Percentiles rank a stretch among this genome's conserved stretches.
Evolutionary conservation across 2,113 vertebrate species (phyloP).

Genomic region (Antigone vipio): DNA sequence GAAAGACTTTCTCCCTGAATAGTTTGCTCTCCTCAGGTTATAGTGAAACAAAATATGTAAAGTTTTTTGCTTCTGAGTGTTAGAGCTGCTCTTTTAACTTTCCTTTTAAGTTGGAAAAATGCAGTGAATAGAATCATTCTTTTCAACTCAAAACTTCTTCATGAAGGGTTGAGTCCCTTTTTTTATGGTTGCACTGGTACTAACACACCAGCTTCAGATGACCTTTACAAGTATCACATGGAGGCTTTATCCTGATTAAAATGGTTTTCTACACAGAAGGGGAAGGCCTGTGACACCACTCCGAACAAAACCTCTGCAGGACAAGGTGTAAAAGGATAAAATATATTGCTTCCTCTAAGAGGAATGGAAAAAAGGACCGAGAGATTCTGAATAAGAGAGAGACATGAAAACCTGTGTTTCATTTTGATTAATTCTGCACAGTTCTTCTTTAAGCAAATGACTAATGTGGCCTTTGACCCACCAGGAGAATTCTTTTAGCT

Average conservation of each 20-base stretch:
- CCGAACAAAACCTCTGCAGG: conserved; percentile 73
- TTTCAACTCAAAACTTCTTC: conserved; percentile 77
- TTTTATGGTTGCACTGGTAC: conserved; percentile 72
- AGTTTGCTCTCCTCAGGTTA: conserved; percentile 72
- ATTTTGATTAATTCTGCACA: conserved; percentile 71
- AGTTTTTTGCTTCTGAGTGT: conserved; percentile 73
- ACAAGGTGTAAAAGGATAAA: conserved; percentile 70
- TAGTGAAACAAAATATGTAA: conserved; percentile 77
- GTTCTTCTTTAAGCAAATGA: conserved; percentile 68
- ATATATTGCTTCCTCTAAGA: conserved; percentile 67
- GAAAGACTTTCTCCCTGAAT: conserved; percentile 71
- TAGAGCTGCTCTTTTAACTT: conserved; percentile 75
- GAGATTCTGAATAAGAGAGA: conserved; percentile 64
- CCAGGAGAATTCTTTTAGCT: conserved; percentile 45
- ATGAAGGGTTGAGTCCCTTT: conserved; percentile 66
- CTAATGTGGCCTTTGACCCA: conserved; percentile 52
- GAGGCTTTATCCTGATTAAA: conserved; percentile 77
- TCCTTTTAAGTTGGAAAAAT: conserved; percentile 76
- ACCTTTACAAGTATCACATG: conserved; percentile 72
- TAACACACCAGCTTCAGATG: conserved; percentile 44
- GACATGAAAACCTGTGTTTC: conserved; percentile 64
- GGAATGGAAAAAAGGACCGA: conserved; percentile 52
- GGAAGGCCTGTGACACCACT: conserved; percentile 71
- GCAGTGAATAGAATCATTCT: conserved; percentile 76
- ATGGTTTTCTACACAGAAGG: conserved; percentile 73